Base-by-base conservation (phyloP, 1,140 invertebrate species). In the Penaeus vannamei region DNA sequence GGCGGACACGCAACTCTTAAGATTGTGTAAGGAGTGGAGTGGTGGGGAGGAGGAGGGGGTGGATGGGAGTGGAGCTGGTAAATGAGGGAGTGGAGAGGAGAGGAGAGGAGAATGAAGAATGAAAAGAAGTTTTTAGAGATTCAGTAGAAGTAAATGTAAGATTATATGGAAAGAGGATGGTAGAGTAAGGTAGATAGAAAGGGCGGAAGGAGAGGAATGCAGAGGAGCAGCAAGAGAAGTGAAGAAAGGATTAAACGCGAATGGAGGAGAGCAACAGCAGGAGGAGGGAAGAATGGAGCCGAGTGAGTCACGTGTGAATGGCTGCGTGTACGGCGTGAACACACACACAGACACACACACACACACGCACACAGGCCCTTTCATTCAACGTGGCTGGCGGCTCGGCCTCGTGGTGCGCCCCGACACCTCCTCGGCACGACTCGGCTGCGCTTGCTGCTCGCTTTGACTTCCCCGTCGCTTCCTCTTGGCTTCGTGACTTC, bases 271-370 rank as follows among this genome's bases (percentile, higher is more conserved):
- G 10, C 10, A 46, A 3, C 3, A 46, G 10, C 10, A 5, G 10
- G 10, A 8, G 19, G 19, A 36, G 2, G 3, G 8, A 36, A 5
- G n/a, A 29, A 36, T 29, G 5, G 19, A 5, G 22, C 12, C 17
- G 46, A 26, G n/a, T 53, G 46, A 53, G 46, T 53, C 46, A 53
- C 79, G 46, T 26, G 3, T 53, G 79, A 46, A n/a, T 23, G 36
- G 42, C 26, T 29, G 53, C 10, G 26, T 23, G n/a, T n/a, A 61
- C 53, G 53, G 19, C n/a, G 81, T n/a, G n/a, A 2, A 14, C 20
- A 79, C 22, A 79, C 76, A 77, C 76, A 77, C 76, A 77, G 2
- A 77, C 76, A 77, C 76, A 77, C 76, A 12, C 76, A 12, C 76
- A 12, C 76, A 77, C 76, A 77, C 76, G 12, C 76, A 77, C 76